These are phyloP conservation scores for Archivesica marissinica DNA, from an alignment of 1,140 invertebrate genomes.

Conservation along the genomic window DNA sequence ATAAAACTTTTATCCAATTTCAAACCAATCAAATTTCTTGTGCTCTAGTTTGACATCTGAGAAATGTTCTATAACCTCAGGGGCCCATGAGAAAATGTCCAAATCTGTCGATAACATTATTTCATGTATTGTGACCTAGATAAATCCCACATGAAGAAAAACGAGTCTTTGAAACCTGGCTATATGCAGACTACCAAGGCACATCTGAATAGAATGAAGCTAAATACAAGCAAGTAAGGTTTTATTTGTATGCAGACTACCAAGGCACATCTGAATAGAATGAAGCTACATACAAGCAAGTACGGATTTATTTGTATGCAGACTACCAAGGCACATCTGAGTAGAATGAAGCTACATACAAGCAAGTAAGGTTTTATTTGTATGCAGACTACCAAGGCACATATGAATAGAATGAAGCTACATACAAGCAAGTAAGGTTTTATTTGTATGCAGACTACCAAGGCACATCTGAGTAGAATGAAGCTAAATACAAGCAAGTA, in stretches of 20 bases:
- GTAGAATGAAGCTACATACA: constrained; percentile 37
- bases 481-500: constrained; percentile 15
- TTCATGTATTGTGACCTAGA: constrained; percentile 29
- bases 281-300: constrained; percentile 1
- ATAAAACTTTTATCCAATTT: no score
- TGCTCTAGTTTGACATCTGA: not conserved
- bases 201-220: constrained; percentile 52
- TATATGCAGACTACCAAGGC: constrained; percentile 71
- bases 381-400: constrained; percentile 68
- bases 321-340: constrained; percentile 64
- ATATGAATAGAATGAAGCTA: constrained; percentile 46
- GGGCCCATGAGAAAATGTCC: not conserved
- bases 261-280: constrained; percentile 61
- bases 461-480: constrained; percentile 60
- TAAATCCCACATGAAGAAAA: not conserved
- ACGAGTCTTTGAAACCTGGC: constrained; percentile 44
- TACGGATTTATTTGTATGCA: constrained; percentile 53
- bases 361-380: constrained; percentile 4
- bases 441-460: constrained; percentile 64
- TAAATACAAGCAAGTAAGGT: not conserved
- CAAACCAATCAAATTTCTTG: no score
- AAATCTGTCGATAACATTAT: not conserved
- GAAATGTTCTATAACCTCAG: not conserved
- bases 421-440: constrained; percentile 1
- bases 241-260: constrained; percentile 63